phyloP scores from a whole-genome alignment of 1,140 invertebrate species.

The Gryon sp. region DNA sequence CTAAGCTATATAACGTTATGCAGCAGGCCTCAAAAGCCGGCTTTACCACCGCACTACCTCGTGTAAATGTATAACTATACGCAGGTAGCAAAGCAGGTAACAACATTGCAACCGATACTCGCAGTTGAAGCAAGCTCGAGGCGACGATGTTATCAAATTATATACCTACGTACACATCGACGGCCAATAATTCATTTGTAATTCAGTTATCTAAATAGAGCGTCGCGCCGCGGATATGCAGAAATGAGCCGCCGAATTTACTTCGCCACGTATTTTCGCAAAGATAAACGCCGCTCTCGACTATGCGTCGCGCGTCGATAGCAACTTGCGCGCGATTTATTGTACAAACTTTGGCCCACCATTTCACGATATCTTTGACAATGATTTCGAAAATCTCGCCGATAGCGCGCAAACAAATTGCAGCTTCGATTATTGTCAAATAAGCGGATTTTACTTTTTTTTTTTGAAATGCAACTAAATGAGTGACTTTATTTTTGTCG shows the following conservation, averaged over 20 bases:
- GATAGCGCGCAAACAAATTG: too few species aligned
- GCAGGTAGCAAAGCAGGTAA: conserved; percentile 61
- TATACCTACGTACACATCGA: conserved; percentile 71
- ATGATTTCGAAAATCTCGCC: too few species aligned
- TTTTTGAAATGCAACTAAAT: too few species aligned
- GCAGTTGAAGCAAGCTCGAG: conserved; percentile 51
- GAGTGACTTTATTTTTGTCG: neutral
- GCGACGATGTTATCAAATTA: conserved; percentile 75
- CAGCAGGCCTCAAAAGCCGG: conserved; percentile 34
- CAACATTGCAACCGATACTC: conserved; percentile 52
- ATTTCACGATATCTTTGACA: too few species aligned
- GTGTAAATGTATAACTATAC: conserved; percentile 60
- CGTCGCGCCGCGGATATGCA: conserved; percentile 50
- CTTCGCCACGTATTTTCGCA: conserved; percentile 25
- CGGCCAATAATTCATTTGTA: conserved; percentile 76
- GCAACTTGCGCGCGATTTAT: conserved; percentile 24
- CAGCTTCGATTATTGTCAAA: too few species aligned
- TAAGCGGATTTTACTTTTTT: too few species aligned
- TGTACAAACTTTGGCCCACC: conserved; percentile 11
- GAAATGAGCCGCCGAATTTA: conserved; percentile 42
- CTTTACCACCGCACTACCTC: conserved; percentile 30
- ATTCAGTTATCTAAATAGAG: conserved; percentile 77
- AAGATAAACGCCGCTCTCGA: conserved; percentile 33
- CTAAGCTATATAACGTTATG: conserved; percentile 39
- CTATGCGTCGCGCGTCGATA: conserved; percentile 14